Percentiles rank a stretch among this genome's conserved stretches.
Evolutionary conservation across 64 coral and sea anemone genomes (phyloP).

Genomic region (Stichodactyla mertensii): DNA sequence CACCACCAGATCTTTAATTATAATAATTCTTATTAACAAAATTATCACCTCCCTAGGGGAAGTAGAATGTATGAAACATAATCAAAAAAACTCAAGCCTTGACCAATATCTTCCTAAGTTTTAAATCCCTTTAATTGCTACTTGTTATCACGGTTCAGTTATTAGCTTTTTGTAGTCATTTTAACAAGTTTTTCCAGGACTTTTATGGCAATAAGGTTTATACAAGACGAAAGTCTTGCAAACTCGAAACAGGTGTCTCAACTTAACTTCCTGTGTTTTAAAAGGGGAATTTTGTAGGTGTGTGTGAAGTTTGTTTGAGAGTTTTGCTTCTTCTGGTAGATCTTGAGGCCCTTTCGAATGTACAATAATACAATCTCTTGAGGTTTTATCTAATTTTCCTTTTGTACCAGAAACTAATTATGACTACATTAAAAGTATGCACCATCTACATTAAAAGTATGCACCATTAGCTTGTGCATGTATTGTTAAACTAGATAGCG

Average conservation of each 20-base stretch:
- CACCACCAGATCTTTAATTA: no score
- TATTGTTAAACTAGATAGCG: no score
- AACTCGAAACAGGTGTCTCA: constrained; percentile 12
- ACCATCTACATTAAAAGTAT: no score
- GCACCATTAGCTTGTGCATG: no score
- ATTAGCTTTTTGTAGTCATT: no score
- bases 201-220: background rate
- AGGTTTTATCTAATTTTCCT: no score
- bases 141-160: background rate
- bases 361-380: no score
- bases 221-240: background rate
- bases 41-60: background rate
- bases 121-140: background rate
- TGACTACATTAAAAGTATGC: no score
- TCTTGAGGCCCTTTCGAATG: background rate
- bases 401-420: no score
- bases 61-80: background rate
- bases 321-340: background rate
- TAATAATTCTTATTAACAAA: background rate
- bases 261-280: background rate
- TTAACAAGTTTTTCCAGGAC: background rate
- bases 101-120: background rate
- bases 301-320: background rate
- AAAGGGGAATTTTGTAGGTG: background rate
- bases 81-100: background rate